Percentiles rank a stretch among this genome's conserved stretches.
phyloP scores from a whole-genome alignment of 2,113 vertebrate species.

The Colinus virginianus region DNA sequence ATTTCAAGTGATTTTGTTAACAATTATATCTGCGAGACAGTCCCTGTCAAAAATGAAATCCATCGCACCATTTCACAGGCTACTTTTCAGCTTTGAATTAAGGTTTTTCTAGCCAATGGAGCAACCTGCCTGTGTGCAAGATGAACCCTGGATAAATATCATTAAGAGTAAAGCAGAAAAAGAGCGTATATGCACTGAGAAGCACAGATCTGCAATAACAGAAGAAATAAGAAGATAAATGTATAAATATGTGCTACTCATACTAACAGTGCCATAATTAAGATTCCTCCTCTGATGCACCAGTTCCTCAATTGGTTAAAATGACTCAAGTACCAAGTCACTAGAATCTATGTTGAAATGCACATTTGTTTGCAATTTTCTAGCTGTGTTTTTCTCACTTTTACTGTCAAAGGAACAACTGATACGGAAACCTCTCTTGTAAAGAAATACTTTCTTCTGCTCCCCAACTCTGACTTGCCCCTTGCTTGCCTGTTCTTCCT shows the following conservation, averaged over 20 bases:
- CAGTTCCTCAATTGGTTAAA: not conserved
- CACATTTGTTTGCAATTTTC: not conserved
- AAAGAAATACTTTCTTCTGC: not conserved
- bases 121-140: not conserved
- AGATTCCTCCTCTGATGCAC: not conserved
- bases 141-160: not conserved
- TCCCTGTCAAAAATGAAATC: not conserved
- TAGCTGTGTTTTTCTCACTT: not conserved
- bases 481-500: not conserved
- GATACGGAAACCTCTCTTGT: not conserved
- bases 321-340: not conserved
- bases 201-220: not conserved
- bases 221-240: not conserved
- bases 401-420: not conserved
- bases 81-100: not conserved
- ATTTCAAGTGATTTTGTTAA: not conserved
- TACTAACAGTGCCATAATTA: not conserved
- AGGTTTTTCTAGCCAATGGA: not conserved
- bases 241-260: not conserved
- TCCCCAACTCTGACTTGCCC: rapidly evolving
- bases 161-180: not conserved
- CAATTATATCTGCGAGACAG: not conserved
- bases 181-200: not conserved
- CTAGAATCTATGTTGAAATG: not conserved
- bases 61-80: not conserved